Conservation (phyloP, 2,888 invertebrate genomes). For the Catocala nupta region DNA sequence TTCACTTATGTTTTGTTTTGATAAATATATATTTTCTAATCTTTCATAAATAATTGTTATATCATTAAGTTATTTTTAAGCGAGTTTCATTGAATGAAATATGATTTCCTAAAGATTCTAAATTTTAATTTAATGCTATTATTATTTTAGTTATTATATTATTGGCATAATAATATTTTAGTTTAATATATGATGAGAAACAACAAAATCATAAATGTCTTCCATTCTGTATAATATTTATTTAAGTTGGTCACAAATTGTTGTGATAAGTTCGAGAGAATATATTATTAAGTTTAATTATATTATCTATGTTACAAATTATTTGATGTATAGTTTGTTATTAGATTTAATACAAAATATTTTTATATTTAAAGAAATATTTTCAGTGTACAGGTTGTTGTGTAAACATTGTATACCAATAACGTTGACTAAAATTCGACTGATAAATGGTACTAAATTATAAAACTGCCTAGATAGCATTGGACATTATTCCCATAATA, state of each 20-base stretch:
- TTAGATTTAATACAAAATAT: slow-evolving; percentile 33
- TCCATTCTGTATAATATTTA: slow-evolving; percentile 68
- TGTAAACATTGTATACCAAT: not conserved
- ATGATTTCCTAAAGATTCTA: slow-evolving; percentile 39
- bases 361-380: slow-evolving; percentile 15
- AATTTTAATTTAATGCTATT: slow-evolving; percentile 34
- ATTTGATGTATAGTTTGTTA: slow-evolving; percentile 31
- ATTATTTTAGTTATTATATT: slow-evolving; percentile 45
- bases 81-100: slow-evolving; percentile 20
- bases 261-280: slow-evolving; percentile 45
- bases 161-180: slow-evolving; percentile 61
- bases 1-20: not conserved
- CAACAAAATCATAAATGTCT: slow-evolving; percentile 77
- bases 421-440: not conserved
- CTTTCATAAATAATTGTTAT: not conserved
- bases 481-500: too few species aligned
- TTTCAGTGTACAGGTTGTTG: slow-evolving; percentile 33
- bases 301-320: slow-evolving; percentile 35
- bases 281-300: slow-evolving; percentile 37
- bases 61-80: not conserved
- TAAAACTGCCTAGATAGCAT: too few species aligned
- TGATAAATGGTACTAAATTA: too few species aligned
- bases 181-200: slow-evolving; percentile 42
- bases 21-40: not conserved
- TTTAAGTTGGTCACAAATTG: slow-evolving; percentile 56